phyloP scores from a whole-genome alignment of 2,888 invertebrate genomes.

The Catocala sponsa region DNA sequence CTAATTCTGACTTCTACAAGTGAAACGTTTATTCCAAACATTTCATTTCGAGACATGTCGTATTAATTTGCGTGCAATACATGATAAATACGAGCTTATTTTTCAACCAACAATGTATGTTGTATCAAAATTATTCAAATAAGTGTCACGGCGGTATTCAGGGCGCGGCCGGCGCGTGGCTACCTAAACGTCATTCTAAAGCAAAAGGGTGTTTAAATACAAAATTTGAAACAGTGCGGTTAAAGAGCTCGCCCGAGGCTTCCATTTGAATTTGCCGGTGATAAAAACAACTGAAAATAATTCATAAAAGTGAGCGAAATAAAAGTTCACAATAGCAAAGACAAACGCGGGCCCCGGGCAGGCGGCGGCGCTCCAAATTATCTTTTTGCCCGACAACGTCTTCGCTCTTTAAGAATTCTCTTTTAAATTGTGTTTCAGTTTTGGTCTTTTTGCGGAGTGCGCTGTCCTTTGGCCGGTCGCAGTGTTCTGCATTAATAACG shows the following conservation, averaged over 20 bases:
- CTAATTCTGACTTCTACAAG: constrained; percentile 59
- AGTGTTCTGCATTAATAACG: constrained; percentile 78
- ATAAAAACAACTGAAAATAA: constrained; percentile 84
- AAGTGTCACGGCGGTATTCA: constrained; percentile 24
- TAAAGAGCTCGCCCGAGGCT: constrained; percentile 62
- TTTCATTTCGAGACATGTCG: constrained; percentile 32
- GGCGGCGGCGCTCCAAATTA: constrained; percentile 72
- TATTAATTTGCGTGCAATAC: constrained; percentile 36
- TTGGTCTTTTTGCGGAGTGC: constrained; percentile 75
- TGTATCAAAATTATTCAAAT: constrained; percentile 43
- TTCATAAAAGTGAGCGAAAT: constrained; percentile 84
- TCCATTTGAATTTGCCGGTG: constrained; percentile 75
- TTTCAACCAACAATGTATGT: constrained; percentile 24
- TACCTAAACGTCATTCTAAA: constrained; percentile 26
- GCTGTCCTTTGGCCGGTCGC: constrained; percentile 78
- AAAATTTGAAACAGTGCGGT: constrained; percentile 43
- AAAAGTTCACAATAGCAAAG: constrained; percentile 86
- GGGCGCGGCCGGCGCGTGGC: constrained; percentile 7
- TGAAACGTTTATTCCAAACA: constrained; percentile 34
- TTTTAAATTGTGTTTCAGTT: constrained; percentile 86
- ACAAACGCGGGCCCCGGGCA: constrained; percentile 79
- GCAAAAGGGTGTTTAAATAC: constrained; percentile 37
- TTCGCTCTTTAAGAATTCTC: constrained; percentile 85
- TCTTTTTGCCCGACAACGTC: constrained; percentile 80
- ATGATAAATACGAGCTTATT: constrained; percentile 32